These are phyloP conservation scores for Eilema caniola DNA, from an alignment of 2,888 invertebrate species.

Conservation along the genomic window DNA sequence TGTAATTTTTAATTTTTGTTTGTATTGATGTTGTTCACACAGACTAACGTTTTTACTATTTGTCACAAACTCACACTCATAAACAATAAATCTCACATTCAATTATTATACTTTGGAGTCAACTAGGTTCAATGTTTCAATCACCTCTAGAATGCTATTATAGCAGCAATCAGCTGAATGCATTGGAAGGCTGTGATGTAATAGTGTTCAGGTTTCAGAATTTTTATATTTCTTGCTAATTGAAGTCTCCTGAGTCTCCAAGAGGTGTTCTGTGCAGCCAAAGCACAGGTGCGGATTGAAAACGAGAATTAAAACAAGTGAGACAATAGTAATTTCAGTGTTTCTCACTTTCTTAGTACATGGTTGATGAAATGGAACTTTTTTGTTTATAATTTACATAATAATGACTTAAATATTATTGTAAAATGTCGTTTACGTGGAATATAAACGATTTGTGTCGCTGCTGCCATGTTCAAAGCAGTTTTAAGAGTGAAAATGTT, in stretches of 20 bases:
- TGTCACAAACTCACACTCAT: too few species aligned
- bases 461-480: conserved; percentile 69
- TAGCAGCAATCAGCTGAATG: too few species aligned
- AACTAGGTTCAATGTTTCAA: too few species aligned
- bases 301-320: neutral
- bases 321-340: conserved; percentile 10
- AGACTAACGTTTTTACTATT: too few species aligned
- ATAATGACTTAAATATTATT: conserved; percentile 35
- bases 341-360: conserved; percentile 28
- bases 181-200: neutral
- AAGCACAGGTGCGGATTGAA: neutral
- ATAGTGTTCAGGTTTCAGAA: neutral
- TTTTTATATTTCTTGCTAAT: too few species aligned
- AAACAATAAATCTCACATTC: too few species aligned
- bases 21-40: too few species aligned
- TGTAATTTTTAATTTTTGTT: too few species aligned
- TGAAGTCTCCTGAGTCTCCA: too few species aligned
- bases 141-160: too few species aligned
- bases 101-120: too few species aligned
- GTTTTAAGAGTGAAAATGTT: conserved; percentile 57
- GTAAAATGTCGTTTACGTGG: conserved; percentile 55
- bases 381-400: conserved; percentile 13
- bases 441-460: conserved; percentile 66
- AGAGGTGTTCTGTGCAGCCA: neutral
- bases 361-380: conserved; percentile 6